phyloP scores from a whole-genome alignment of 2,797 vertebrate species.

The Catostomus latipinnis region DNA sequence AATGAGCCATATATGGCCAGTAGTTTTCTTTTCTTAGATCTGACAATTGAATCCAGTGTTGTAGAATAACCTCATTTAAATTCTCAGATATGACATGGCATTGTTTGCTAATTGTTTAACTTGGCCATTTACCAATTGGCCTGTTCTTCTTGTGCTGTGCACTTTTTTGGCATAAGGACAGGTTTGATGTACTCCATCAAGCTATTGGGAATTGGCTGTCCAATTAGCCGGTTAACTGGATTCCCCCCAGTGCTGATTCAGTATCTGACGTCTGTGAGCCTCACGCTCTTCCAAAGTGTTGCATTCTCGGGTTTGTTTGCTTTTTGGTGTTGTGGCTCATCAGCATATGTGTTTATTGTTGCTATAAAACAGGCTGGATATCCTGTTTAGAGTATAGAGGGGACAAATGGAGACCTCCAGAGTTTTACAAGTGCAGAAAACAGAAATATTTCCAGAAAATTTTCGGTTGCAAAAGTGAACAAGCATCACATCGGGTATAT shows the following conservation, averaged over 20 bases:
- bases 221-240: conserved; percentile 27
- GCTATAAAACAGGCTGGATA: conserved; percentile 14
- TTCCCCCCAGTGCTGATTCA: conserved; percentile 25
- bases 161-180: background rate
- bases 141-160: background rate
- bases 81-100: background rate
- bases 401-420: conserved; percentile 11
- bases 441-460: background rate
- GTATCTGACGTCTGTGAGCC: background rate
- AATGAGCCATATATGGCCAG: no score
- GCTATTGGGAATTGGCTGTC: background rate
- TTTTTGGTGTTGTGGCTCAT: conserved; percentile 1
- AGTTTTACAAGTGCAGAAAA: background rate
- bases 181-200: background rate
- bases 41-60: no score
- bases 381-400: conserved; percentile 22
- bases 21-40: no score
- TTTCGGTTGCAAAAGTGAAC: background rate
- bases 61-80: no score
- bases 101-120: background rate
- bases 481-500: background rate
- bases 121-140: background rate
- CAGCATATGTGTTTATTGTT: conserved; percentile 3
- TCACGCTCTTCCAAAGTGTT: background rate
- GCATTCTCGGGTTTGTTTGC: conserved; percentile 11